Base-by-base conservation (phyloP, 2,888 invertebrate genomes). In the Marasmarcha lunaedactyla region DNA sequence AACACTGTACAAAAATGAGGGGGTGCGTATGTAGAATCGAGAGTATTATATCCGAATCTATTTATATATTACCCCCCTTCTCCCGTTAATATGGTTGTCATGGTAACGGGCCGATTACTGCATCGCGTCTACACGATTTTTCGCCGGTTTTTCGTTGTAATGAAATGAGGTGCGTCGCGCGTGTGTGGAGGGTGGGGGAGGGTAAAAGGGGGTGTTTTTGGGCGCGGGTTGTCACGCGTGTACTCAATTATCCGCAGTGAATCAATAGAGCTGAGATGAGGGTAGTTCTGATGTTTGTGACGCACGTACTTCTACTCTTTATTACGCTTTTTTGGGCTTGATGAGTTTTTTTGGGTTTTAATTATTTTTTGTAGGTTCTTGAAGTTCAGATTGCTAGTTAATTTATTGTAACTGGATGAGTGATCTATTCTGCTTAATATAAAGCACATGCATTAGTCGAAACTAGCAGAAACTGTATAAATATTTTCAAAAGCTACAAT, bases 221-320 rank as follows among this genome's bases (percentile, higher is more conserved):
- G 52, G 40, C 33, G 43, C 55, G 61, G 60, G 63, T 63, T 63
- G 76, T 66, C 77, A 79, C 77, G 79, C 81, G 76, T 78, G 81
- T 81, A 77, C 78, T 79, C 79, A 81, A 81, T 83, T 83, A 81
- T 77, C 78, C 73, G 79, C 79, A 81, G 76, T 78, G 78, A 83
- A 83, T 83, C 81, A 81, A 83, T 83, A 81, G 20, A 20, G 79
- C 74, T 30, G 73, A 73, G 76, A 79, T 78, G 77, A 79, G 81
- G 83, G 78, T 81, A 79, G 79, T 79, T 77, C 57, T 64, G 66
- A 70, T 70, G 67, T 63, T 62, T 63, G 68, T 66, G 71, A 71
- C 61, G 61, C 57, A 50, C 55, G 64, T 70, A 70, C 66, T 69
- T 59, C 59, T 36, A 42, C 43, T 59, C 70, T 71, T 71, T 70